Evolutionary conservation across 1,140 invertebrate genomes (phyloP), one percentile per base, ranked within the genome.

Genomic region (Drosophila nebulosa): DNA sequence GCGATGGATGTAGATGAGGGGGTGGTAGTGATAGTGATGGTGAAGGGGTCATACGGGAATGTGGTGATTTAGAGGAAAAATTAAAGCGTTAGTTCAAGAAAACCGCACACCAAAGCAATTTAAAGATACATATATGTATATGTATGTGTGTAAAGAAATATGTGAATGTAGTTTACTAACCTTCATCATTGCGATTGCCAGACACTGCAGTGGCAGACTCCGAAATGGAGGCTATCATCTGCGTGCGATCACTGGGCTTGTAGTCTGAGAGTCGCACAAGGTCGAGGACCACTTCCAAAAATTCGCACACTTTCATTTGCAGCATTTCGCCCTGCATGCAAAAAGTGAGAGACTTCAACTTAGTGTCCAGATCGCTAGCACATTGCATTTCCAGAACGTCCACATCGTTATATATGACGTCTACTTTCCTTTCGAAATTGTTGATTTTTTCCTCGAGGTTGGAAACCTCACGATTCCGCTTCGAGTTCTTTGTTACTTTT

Each of bases 401-500:
- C 30, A 91, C 46, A n/a, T 51, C 64, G n/a, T 70, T 69, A 24
- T 71, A 35, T 18, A 69, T 56, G 36, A 67, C 62, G n/a, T 91
- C 90, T 57, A 89, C 53, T 57, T 85, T 83, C 10, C 83, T 39
- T 69, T 91, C 90, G 59, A 61, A 91, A 24, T 77, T 64, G 42
- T 88, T 81, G 5, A 90, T 69, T 51, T 90, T 90, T 59, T 91
- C 90, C 50, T 91, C 90, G 32, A 71, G 84, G 58, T 76, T 77
- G 10, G 90, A 78, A 1, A 75, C 81, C 2, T 91, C 90, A 18
- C 90, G 90, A 56, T 91, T 91, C 3, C 90, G 72, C 32, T 91
- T 91, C 4, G 88, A 74, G 56, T 81, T 91, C 59, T 91, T 91
- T 59, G 90, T 63, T 67, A 91, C 69, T 64, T 91, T 91, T 12